Evolutionary conservation across 2,888 invertebrate species (phyloP).

Genomic region (Lepidonotus clava): DNA sequence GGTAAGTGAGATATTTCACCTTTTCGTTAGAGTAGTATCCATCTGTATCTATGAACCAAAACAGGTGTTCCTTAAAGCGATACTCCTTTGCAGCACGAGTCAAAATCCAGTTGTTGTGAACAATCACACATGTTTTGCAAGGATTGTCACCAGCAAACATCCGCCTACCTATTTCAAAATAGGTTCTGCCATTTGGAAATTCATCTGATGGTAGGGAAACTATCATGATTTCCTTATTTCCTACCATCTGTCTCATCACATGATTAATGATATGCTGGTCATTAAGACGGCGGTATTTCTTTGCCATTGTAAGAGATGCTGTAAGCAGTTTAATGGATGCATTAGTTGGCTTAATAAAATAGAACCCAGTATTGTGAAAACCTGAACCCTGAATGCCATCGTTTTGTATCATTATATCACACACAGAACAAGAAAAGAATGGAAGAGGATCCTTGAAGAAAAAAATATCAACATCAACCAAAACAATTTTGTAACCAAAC

Average conservation of each 20-base stretch:
- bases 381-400: slow-evolving; percentile 59
- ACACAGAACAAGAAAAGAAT: slow-evolving; percentile 59
- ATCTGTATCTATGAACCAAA: slow-evolving; percentile 62
- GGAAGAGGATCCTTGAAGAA: slow-evolving; percentile 63
- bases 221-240: neutral
- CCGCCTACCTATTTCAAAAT: slow-evolving; percentile 59
- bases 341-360: slow-evolving; percentile 56
- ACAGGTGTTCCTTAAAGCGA: slow-evolving; percentile 63
- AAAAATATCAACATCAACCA: slow-evolving; percentile 63
- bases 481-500: slow-evolving; percentile 56
- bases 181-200: slow-evolving; percentile 63
- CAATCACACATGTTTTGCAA: slow-evolving; percentile 58
- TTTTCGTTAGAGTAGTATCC: slow-evolving; percentile 61
- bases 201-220: slow-evolving; percentile 49
- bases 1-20: slow-evolving; percentile 61
- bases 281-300: neutral
- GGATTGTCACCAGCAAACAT: slow-evolving; percentile 46
- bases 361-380: slow-evolving; percentile 67
- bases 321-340: slow-evolving; percentile 56
- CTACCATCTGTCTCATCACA: neutral
- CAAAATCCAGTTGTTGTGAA: slow-evolving; percentile 66
- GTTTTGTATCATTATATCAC: slow-evolving; percentile 63
- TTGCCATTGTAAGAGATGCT: slow-evolving; percentile 23
- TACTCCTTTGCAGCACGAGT: slow-evolving; percentile 62
- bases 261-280: slow-evolving; percentile 55